Evolutionary conservation across 2,113 vertebrate genomes (phyloP).

Genomic region (Protobothrops mucrosquamatus): DNA sequence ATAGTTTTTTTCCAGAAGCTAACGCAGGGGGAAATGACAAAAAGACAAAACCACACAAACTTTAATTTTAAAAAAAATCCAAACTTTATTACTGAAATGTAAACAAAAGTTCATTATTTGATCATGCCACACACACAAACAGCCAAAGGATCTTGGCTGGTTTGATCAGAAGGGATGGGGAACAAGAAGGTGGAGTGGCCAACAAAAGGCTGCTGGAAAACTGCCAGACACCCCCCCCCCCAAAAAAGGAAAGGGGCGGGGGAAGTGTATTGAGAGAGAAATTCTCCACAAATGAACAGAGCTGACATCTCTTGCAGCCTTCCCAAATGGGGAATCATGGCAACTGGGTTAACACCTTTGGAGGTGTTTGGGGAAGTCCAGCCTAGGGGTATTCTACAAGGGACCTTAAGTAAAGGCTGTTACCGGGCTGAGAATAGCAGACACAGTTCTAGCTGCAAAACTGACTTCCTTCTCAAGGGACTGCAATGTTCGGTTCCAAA

Average conservation of each 20-base stretch:
- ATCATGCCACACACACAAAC: slow-evolving; percentile 14
- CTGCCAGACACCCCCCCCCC: too few relatives aligned
- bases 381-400: background rate
- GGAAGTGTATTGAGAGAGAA: background rate
- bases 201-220: background rate
- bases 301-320: background rate
- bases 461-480: background rate
- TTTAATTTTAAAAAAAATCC: slow-evolving; percentile 6
- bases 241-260: background rate
- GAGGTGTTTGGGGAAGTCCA: background rate
- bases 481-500: background rate
- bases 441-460: background rate
- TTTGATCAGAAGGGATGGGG: background rate
- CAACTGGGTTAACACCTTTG: background rate
- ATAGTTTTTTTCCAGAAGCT: background rate
- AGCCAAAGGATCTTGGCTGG: background rate
- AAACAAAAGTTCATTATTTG: slow-evolving; percentile 14
- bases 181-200: background rate
- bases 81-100: slow-evolving; percentile 44
- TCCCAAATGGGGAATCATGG: background rate
- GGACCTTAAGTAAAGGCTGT: background rate
- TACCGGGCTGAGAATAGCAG: background rate
- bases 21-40: background rate
- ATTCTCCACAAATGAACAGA: background rate
- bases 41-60: background rate